Evolutionary conservation across 2,797 vertebrate genomes (phyloP).

Genomic region (Poeciliopsis turneri): DNA sequence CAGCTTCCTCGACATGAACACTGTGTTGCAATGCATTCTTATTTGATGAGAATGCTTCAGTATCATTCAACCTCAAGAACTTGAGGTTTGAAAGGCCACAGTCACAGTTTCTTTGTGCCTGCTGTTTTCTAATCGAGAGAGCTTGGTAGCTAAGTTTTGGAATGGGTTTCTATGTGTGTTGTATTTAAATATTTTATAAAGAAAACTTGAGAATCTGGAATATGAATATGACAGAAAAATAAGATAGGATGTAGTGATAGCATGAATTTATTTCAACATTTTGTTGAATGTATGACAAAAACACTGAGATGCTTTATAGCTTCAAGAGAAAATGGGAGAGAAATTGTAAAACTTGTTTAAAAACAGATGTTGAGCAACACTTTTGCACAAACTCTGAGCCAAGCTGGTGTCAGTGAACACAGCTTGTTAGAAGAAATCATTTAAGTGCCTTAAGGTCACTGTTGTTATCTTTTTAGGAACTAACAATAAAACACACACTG

Average conservation of each 20-base stretch:
- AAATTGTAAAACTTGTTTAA: neutral
- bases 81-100: neutral
- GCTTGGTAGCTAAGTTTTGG: neutral
- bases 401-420: neutral
- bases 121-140: neutral
- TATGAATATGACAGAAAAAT: neutral
- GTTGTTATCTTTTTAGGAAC: neutral
- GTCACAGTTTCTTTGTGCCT: neutral
- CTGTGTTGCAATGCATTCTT: neutral
- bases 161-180: neutral
- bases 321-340: neutral
- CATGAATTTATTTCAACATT: neutral
- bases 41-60: neutral
- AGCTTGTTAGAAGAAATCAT: neutral
- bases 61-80: neutral
- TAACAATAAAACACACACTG: neutral
- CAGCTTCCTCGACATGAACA: neutral
- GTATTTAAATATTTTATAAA: neutral
- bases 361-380: neutral
- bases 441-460: neutral
- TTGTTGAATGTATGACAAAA: neutral
- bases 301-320: neutral
- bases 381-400: neutral
- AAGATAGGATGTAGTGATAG: neutral
- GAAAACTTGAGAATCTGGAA: neutral